Base-by-base conservation (phyloP, 2,888 invertebrate genomes). In the Agrotis segetum region DNA sequence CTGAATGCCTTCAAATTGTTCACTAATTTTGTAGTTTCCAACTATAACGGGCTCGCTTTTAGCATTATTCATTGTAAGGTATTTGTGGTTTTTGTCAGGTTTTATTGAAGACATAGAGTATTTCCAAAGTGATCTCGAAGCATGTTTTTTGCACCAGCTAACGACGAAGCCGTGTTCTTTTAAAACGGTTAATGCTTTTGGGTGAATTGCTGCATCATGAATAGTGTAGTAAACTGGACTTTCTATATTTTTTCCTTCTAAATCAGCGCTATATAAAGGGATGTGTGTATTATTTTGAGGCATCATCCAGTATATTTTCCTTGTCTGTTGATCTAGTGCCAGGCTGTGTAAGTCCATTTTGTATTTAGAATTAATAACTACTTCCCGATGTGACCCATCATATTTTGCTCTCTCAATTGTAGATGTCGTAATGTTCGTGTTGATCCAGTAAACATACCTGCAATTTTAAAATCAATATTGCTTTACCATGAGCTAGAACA, bases 401-500 rank as follows among this genome's bases (percentile, higher is more conserved):
- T 34, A 56, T 13, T 29, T 29, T n/a, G 55, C 34, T 68, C 29
- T 62, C 16, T 62, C 61, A 24, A 61, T 61, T 29, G 47, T 47
- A n/a, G 63, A 40, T 4, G 9, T 40, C 1, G 21, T 9, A 14
- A 58, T 21, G 4, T 64, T 40, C 1, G 56, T 40, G 56, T 56
- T 64, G 21, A 64, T 40, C 63, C 63, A 64, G n/a, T 64, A 64
- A 56, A 64, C 53, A 24, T 64, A 58, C 21, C 63, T 64, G 56
- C 17, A 40, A 56, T 24, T 64, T 40, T 4, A 44, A 40, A 62
- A 34, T 1, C 3, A 29, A 7, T 19, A 52, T n/a, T 50, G 34
- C n/a, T 3, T 19, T 19, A 63, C 21, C 16, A 34, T 16, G 6
- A 29, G 52, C 2, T 7, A 13, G 13, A 62, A 52, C 16, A 34